Base-by-base conservation (phyloP, 2,888 invertebrate genomes). In the Marasmarcha lunaedactyla region DNA sequence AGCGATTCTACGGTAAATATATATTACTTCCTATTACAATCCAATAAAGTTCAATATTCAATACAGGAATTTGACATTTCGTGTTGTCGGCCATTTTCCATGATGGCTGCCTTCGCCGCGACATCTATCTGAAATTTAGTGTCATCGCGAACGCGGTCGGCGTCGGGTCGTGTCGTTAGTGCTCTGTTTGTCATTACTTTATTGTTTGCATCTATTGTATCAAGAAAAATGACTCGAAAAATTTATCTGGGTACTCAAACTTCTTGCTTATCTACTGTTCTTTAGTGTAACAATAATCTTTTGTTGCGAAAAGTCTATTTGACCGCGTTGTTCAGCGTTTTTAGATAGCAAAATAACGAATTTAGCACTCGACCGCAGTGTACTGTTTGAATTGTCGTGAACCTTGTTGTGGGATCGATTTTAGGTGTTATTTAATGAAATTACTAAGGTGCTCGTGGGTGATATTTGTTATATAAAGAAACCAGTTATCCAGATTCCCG, bases 371-470 rank as follows among this genome's bases (percentile, higher is more conserved):
- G 68, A 66, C 66, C 65, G 69, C 73, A 71, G 74, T 69, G 20
- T 20, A 20, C 61, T 67, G 65, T 74, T 70, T 63, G 72, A 73
- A 74, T 76, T 72, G 74, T 72, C 72, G 71, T 70, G 71, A 69
- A 69, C 71, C 63, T 64, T 73, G 70, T 67, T 71, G 77, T 77
- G 67, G 61, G 61, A 81, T 81, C 81, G 81, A 81, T 81, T 79
- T 81, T 78, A 77, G 73, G 70, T 78, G 78, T 78, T 81, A 81
- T 81, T 40, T 79, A 81, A 77, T 79, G 76, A 79, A 79, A 79
- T 79, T 74, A 78, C 68, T 56, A 63, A 74, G 68, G 73, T 77
- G 73, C 68, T 76, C 59, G 70, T 62, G 65, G 66, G 69, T 77
- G 69, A 71, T 74, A 70, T 66, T 34, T 65, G 60, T 65, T 62